Base-by-base conservation (phyloP, 2,113 vertebrate species). In the Sakesphorus luctuosus region DNA sequence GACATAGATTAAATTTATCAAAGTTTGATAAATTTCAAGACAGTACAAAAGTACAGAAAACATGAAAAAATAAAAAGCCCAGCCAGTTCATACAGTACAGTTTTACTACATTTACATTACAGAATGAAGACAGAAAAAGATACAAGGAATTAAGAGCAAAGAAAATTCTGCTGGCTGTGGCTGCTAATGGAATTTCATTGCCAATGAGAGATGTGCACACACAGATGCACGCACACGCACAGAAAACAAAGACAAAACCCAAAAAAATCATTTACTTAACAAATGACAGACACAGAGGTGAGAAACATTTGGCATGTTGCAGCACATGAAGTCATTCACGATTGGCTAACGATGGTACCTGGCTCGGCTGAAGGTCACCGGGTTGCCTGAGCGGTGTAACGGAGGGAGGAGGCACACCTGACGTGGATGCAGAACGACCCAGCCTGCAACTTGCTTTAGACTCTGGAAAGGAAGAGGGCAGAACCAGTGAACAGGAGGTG, bases 341-440 rank as follows among this genome's bases (percentile, higher is more conserved):
- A 98, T 49, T 97, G 97, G 96, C 93, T 97, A 97, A 97, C 96
- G 98, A 97, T 88, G 98, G 97, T 99, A 99, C 99, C 99, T 99
- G 99, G 98, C 99, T 99, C 29, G 98, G 98, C 91, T 98, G 99
- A 76, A 97, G 96, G 58, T 99, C 99, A 3, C 98, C 94, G 96
- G 98, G 95, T 97, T 99, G 99, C 97, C 98, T 98, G 92, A 98
- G 98, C 75, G 98, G 98, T 17, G 98, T 97, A 11, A 98, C 98
- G 5, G 98, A 98, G 0, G 98, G 96, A 78, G 99, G 99, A 96
- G 99, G 98, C 96, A 99, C 99, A 94, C 99, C 99, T 62, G 99
- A 99, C 0, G 99, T 99, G 7, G 99, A 99, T 0, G 99, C 99
- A 8, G 99, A 99, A 12, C 99, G 98, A 38, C 99, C 99, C 3